Conservation (phyloP, 2,888 invertebrate species). For the Hypselothyrea guttata region DNA sequence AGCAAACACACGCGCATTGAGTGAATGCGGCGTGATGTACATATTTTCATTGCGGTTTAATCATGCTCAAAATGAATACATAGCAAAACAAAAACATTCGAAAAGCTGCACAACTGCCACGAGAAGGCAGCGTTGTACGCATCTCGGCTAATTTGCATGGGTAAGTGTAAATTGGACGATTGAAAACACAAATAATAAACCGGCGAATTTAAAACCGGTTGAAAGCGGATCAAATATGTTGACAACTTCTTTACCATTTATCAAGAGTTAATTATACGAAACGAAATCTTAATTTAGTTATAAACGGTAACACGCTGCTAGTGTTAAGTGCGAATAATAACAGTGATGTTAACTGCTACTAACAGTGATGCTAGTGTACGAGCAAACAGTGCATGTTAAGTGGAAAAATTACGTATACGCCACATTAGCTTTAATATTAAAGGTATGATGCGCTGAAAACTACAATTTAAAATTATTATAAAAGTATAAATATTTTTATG, state of each 20-base stretch:
- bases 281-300: constrained; percentile 26
- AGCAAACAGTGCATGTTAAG: no score
- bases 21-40: constrained; percentile 15
- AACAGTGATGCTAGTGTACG: no score
- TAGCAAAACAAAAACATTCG: constrained; percentile 10
- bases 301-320: constrained; percentile 10
- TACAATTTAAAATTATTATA: background rate
- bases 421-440: background rate
- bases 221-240: background rate
- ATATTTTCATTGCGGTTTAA: constrained; percentile 8
- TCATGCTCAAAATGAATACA: constrained; percentile 1
- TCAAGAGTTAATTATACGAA: constrained; percentile 29
- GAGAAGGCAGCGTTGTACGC: background rate
- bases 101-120: background rate
- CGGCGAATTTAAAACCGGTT: constrained; percentile 1
- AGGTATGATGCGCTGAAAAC: background rate
- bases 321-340: constrained; percentile 13
- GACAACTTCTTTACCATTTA: constrained; percentile 9
- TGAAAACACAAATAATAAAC: constrained; percentile 37
- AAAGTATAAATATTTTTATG: background rate
- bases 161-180: constrained; percentile 37
- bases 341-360: constrained; percentile 9
- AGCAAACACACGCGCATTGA: constrained; percentile 3
- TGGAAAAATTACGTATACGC: constrained; percentile 18
- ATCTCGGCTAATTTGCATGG: constrained; percentile 34